Evolutionary conservation across 1,140 invertebrate species (phyloP).

Genomic region (Drosophila murphyi): DNA sequence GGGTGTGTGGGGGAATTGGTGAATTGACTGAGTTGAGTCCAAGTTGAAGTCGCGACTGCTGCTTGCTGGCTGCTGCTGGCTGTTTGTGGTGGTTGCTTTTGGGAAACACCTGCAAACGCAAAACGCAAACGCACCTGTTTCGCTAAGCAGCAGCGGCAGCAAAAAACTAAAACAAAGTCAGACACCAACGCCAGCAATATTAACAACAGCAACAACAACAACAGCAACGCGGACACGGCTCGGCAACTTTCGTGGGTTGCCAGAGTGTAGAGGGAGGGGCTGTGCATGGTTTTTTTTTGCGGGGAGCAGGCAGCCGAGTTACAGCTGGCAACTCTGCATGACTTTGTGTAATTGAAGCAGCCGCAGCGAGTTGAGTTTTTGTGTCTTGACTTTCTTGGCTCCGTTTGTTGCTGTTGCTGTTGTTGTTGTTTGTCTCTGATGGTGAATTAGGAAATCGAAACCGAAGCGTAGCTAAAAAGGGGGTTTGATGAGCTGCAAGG

Average conservation of each 20-base stretch:
- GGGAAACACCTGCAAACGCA: conserved; percentile 79
- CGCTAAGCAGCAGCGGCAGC: conserved; percentile 59
- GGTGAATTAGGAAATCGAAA: conserved; percentile 80
- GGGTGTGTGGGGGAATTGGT: background rate
- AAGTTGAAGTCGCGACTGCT: conserved; percentile 16
- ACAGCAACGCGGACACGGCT: conserved; percentile 69
- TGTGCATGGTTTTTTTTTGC: background rate
- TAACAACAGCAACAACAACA: conserved; percentile 41
- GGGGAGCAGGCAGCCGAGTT: conserved; percentile 12
- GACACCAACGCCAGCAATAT: conserved; percentile 49
- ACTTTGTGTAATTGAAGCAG: conserved; percentile 80
- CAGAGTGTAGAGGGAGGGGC: background rate
- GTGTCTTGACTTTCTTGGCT: conserved; percentile 46
- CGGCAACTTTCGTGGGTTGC: conserved; percentile 62
- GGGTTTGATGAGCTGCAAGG: background rate
- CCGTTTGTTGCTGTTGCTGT: conserved; percentile 2
- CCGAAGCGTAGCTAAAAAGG: conserved; percentile 42
- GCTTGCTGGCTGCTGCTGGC: conserved; percentile 13
- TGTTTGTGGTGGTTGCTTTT: conserved; percentile 70
- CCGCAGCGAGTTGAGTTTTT: conserved; percentile 40
- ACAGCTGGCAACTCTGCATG: conserved; percentile 47
- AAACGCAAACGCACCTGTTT: conserved; percentile 83
- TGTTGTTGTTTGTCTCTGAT: conserved; percentile 23
- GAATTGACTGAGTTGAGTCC: conserved; percentile 11
- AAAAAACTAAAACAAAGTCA: conserved; percentile 78